These are phyloP conservation scores for Erpobdella octoculata DNA, from an alignment of 2,888 invertebrate species.

Conservation along the genomic window DNA sequence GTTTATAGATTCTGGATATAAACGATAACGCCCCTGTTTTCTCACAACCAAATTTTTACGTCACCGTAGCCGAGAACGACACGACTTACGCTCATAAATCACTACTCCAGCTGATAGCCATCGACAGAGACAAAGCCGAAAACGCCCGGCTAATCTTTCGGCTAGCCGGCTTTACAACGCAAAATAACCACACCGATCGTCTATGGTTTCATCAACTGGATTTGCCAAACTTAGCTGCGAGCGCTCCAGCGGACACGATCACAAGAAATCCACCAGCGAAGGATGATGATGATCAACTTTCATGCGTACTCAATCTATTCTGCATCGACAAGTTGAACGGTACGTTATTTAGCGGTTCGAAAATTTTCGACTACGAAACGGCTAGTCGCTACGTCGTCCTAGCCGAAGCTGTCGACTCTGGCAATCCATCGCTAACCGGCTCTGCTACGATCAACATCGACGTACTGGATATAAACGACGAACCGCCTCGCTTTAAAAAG, in stretches of 20 bases:
- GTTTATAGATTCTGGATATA: slow-evolving; percentile 10
- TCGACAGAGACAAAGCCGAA: slow-evolving; percentile 23
- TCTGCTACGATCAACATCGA: slow-evolving; percentile 23
- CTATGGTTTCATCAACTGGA: slow-evolving; percentile 7
- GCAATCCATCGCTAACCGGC: slow-evolving; percentile 8
- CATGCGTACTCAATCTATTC: background rate
- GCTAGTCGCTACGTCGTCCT: slow-evolving; percentile 27
- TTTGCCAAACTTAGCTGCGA: too few species aligned
- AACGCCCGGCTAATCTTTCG: slow-evolving; percentile 17
- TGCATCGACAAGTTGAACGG: slow-evolving; percentile 7
- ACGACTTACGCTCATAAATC: background rate
- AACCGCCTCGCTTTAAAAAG: slow-evolving; percentile 25
- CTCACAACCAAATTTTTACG: background rate
- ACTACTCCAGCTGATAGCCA: slow-evolving; percentile 25
- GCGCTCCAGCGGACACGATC: too few species aligned
- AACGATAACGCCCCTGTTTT: slow-evolving; percentile 26
- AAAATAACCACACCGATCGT: background rate
- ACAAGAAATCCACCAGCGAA: background rate
- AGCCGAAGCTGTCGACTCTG: slow-evolving; percentile 32
- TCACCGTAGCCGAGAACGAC: slow-evolving; percentile 18
- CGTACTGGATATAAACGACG: slow-evolving; percentile 32
- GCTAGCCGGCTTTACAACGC: background rate
- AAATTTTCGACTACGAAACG: slow-evolving; percentile 32
- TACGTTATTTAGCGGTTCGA: background rate
- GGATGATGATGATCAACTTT: background rate